Evolutionary conservation across 2,113 vertebrate species (phyloP), one percentile per base, ranked within the genome.

Genomic region (Lophochroa leadbeateri): DNA sequence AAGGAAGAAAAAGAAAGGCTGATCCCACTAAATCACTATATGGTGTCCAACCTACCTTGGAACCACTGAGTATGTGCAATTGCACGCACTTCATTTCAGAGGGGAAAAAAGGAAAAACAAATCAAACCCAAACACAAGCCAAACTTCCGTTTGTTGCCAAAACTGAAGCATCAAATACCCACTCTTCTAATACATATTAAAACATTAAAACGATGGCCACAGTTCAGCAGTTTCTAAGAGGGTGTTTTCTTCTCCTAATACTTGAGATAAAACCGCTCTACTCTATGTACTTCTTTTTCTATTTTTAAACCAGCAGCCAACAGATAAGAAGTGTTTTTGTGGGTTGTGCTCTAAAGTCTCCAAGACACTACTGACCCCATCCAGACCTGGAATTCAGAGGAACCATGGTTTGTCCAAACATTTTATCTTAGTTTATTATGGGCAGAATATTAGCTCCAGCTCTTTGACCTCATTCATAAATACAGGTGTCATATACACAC

Each of bases 151-250:
- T 52, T 53, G 24, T 47, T 88, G 43, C 57, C 28, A 58, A 76
- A 92, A 76, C 37, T 4, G 33, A 47, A 80, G 33, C 23, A 24
- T 46, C 53, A 44, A 46, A 60, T 10, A 31, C 7, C 39, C 7
- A 11, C 20, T 52, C 19, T 68, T 82, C 52, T 39, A 46, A 61
- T 29, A 29, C 10, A 52, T 37, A 28, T 57, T 60, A 69, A 72
- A 94, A 47, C 0, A 0, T 57, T 65, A 69, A 72, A 94, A 47
- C 0, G 0, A 49, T 3, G 4, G 14, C 29, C 12, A n/a, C 1
- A 33, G 52, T 20, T 60, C 31, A 64, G 64, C 37, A 55, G 10
- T 27, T 69, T 29, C 64, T 50, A 65, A 64, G 6, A 71, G 8
- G 3, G 13, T 17, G 35, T 86, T 39, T 43, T 70, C 35, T 50